These are phyloP conservation scores for Cerceris ruficornis DNA, from an alignment of 2,888 invertebrate species.

Conservation along the genomic window DNA sequence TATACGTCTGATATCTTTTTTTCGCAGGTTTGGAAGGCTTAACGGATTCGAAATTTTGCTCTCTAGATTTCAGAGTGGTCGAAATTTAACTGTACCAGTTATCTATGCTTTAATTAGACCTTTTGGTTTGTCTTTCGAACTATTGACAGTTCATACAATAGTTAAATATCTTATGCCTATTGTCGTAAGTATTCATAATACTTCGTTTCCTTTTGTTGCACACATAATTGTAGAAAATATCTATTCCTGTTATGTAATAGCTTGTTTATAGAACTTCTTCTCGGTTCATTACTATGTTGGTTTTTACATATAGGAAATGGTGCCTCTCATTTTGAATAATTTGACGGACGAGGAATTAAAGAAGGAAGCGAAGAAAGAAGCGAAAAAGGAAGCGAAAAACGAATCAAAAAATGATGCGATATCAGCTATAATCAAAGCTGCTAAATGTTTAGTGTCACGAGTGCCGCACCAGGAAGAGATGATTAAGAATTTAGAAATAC, in stretches of 20 bases:
- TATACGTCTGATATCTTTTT: slow-evolving; percentile 27
- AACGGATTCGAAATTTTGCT: slow-evolving; percentile 94
- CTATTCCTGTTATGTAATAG: neutral
- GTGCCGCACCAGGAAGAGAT: slow-evolving; percentile 92
- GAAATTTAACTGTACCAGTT: slow-evolving; percentile 88
- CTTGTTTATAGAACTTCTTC: neutral
- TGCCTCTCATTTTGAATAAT: slow-evolving; percentile 94
- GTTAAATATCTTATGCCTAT: slow-evolving; percentile 96
- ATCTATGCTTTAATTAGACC: slow-evolving; percentile 93
- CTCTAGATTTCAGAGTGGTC: slow-evolving; percentile 91
- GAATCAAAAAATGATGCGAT: slow-evolving; percentile 98
- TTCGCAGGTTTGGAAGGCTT: slow-evolving; percentile 90
- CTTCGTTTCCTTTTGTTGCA: neutral
- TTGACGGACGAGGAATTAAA: slow-evolving; percentile 97
- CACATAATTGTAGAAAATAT: neutral
- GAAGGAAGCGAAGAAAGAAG: slow-evolving; percentile 95
- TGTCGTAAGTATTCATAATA: slow-evolving; percentile 85
- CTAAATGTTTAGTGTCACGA: slow-evolving; percentile 93
- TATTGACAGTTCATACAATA: slow-evolving; percentile 94
- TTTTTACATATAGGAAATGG: slow-evolving; percentile 88
- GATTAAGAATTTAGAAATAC: slow-evolving; percentile 93
- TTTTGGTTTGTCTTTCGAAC: slow-evolving; percentile 95
- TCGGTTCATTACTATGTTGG: neutral
- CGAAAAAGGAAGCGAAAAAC: slow-evolving; percentile 95
- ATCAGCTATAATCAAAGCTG: slow-evolving; percentile 95